Evolutionary conservation across 2,797 vertebrate species (phyloP), one percentile per base, ranked within the genome.

Genomic region (Channa striata): DNA sequence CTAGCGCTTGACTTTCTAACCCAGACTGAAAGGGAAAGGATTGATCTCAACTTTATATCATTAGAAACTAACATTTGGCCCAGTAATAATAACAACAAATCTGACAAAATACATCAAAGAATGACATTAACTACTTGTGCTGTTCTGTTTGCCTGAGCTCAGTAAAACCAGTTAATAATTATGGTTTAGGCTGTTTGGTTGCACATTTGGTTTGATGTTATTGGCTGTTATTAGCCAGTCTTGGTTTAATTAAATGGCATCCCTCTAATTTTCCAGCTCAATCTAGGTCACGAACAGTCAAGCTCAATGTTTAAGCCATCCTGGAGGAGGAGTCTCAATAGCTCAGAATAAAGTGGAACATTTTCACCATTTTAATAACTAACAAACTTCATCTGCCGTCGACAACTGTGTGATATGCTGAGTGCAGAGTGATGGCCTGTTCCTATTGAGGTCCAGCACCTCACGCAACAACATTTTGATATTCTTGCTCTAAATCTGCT

Each of bases 1-100:
- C 43, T 20, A 16, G 52, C 40, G 1, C 40, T 66, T 58, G 34
- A 61, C 52, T 46, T 36, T 50, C 13, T 68, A 53, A 71, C 19
- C 57, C 23, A 13, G 6, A 34, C 8, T 23, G 6, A 36, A 43
- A 43, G 30, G 10, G 10, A 42, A 43, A 43, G 30, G 10, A 8
- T 13, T 30, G 6, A 63, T 34, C 5, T 36, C 39, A 4, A 21
- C 43, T 20, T 17, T 21, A 33, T 19, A 2, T 33, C 11, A 33
- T 11, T 36, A 5, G 20, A 13, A 13, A 54, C 17, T 17, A 19
- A 21, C 8, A 40, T 13, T 61, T 33, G 54, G 19, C 39, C 50
- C 17, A 17, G 1, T 51, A 3, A 64, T 51, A 2, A 34, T 51
- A 3, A 64, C 39, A 2, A 34, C 46, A 12, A 21, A 47, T 11